phyloP scores from a whole-genome alignment of 2,113 vertebrate genomes.

The Heptranchias perlo region DNA sequence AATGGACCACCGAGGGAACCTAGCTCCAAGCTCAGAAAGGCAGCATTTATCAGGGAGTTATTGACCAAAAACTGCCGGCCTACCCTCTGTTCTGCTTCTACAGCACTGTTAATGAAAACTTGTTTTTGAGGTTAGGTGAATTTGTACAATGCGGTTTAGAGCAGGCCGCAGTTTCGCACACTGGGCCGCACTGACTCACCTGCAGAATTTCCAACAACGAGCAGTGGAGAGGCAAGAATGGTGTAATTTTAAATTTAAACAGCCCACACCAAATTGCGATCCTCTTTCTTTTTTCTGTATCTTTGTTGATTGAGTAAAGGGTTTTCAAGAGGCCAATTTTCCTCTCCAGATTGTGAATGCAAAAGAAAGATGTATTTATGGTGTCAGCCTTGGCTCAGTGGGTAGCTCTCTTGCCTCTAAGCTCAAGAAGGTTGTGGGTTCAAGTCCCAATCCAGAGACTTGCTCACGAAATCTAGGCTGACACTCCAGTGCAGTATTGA shows the following conservation, averaged over 20 bases:
- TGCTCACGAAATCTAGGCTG: neutral
- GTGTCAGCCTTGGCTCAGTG: neutral
- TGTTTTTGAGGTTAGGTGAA: neutral
- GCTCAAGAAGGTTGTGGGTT: neutral
- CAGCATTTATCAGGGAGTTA: neutral
- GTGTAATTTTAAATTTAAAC: neutral
- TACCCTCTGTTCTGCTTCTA: neutral
- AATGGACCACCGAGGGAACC: neutral
- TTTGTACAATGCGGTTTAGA: too few species aligned
- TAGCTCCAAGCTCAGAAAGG: neutral
- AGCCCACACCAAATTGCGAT: neutral
- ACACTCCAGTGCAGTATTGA: too few species aligned
- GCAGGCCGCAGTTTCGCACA: neutral
- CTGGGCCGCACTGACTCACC: neutral
- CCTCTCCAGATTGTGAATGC: neutral
- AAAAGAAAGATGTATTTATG: too few species aligned
- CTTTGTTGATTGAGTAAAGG: neutral
- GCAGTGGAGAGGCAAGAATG: neutral
- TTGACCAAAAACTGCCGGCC: neutral
- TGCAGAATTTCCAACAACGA: neutral
- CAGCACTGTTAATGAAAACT: neutral
- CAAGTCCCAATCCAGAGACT: neutral
- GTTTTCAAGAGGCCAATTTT: neutral
- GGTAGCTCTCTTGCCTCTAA: neutral
- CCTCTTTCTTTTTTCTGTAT: neutral